Evolutionary conservation across 2,888 invertebrate species (phyloP), one percentile per base, ranked within the genome.

Genomic region (Cephonodes hylas): DNA sequence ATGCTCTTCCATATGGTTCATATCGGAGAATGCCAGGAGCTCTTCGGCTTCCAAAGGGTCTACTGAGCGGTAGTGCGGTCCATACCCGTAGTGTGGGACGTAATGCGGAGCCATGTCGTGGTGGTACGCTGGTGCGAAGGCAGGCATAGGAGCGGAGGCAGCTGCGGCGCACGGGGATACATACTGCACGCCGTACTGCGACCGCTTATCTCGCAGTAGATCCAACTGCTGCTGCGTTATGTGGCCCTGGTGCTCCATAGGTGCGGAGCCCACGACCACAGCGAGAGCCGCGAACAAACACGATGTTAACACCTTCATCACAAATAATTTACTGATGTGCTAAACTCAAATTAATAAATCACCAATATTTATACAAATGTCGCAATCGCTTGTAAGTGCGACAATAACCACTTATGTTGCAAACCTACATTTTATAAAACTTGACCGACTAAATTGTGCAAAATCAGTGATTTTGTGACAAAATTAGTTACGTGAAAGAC

Each of bases 351-450:
- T 68, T 65, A 65, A 69, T 60, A 68, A 67, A 71, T 68, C 74
- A 79, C 76, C 79, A 80, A 81, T 84, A 83, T 89, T 87, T 85
- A 86, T 77, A 76, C 65, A 72, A 53, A 53, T 74, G 71, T 75
- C 70, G 69, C 73, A 70, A 66, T 70, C 69, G 74, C 66, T 70
- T 72, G 80, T 77, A 74, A 70, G 67, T 70, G 66, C 69, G 69
- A 48, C 70, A 48, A 62, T 67, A 72, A 75, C 60, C 73, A 75
- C 79, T 80, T 74, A 81, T 71, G 60, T 79, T 80, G 85, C 83
- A 84, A 63, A 76, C 64, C 63, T 72, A 64, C 67, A 71, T 69
- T 69, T 73, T 69, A 45, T 61, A 63, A 69, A 68, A 69, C 69
- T 73, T 83, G 85, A 77, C 84, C 83, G 78, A 81, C 73, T 74